Evolutionary conservation across 2,797 vertebrate genomes (phyloP).

Genomic region (Poeciliopsis turneri): DNA sequence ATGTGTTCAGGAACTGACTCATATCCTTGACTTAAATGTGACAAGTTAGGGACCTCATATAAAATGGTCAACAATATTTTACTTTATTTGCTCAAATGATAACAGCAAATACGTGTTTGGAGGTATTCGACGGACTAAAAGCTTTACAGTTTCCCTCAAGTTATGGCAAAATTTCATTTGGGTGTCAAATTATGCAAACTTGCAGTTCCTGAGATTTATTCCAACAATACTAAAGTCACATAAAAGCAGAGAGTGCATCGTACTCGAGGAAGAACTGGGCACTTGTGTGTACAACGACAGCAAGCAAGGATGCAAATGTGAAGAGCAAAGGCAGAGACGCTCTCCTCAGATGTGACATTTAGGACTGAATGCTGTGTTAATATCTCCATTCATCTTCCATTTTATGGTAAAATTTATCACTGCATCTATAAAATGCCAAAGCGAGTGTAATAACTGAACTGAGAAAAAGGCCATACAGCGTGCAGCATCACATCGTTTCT

Average conservation of each 20-base stretch:
- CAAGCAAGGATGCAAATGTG: slow-evolving; percentile 14
- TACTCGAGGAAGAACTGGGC: not conserved
- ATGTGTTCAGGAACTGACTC: not conserved
- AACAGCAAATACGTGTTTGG: not conserved
- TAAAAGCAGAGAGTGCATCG: not conserved
- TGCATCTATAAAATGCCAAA: slow-evolving; percentile 41
- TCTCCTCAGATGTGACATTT: slow-evolving; percentile 46
- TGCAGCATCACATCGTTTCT: slow-evolving; percentile 26
- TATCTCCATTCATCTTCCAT: slow-evolving; percentile 22
- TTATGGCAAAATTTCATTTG: not conserved
- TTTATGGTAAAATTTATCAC: slow-evolving; percentile 27
- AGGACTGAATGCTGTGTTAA: slow-evolving; percentile 31
- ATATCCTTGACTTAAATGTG: slow-evolving; percentile 15
- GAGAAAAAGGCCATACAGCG: slow-evolving; percentile 21
- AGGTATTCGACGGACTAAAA: not conserved
- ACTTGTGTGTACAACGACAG: not conserved
- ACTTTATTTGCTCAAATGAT: not conserved
- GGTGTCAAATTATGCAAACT: not conserved
- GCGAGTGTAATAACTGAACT: slow-evolving; percentile 21
- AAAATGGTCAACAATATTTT: not conserved
- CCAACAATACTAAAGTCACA: not conserved
- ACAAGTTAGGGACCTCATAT: not conserved
- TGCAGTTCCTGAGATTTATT: not conserved
- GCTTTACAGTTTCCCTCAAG: slow-evolving; percentile 1
- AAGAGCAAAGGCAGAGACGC: slow-evolving; percentile 6